Evolutionary conservation across 2,113 vertebrate species (phyloP).

Genomic region (Myiagra hebetior): DNA sequence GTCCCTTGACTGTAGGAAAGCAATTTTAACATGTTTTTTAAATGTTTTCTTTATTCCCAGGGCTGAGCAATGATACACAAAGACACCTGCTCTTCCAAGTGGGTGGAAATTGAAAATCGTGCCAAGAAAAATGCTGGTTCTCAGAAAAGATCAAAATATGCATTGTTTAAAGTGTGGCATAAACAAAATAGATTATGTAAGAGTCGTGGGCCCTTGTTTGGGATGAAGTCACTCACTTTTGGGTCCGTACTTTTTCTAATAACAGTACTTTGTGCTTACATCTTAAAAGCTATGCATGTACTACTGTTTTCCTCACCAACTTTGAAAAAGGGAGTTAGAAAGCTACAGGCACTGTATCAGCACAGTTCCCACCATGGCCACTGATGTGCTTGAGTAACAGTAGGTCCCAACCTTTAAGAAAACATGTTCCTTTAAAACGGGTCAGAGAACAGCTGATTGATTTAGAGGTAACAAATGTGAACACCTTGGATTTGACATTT

Average conservation of each 20-base stretch:
- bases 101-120: not conserved
- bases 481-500: not conserved
- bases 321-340: not conserved
- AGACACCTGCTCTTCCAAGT: constrained; percentile 36
- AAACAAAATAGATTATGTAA: constrained; percentile 11
- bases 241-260: not conserved
- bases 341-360: not conserved
- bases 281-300: not conserved
- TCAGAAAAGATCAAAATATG: constrained; percentile 13
- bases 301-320: not conserved
- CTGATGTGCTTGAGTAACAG: not conserved
- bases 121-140: constrained; percentile 21
- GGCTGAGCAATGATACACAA: not conserved
- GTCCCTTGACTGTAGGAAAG: not conserved
- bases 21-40: not conserved
- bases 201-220: not conserved
- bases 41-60: not conserved
- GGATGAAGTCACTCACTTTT: not conserved
- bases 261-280: not conserved
- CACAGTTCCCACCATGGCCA: not conserved
- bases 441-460: not conserved
- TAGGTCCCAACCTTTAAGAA: not conserved
- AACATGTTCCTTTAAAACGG: not conserved
- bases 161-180: not conserved
- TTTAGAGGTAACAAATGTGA: not conserved